phyloP scores from a whole-genome alignment of 2,797 vertebrate genomes.

The Pristis pectinata region DNA sequence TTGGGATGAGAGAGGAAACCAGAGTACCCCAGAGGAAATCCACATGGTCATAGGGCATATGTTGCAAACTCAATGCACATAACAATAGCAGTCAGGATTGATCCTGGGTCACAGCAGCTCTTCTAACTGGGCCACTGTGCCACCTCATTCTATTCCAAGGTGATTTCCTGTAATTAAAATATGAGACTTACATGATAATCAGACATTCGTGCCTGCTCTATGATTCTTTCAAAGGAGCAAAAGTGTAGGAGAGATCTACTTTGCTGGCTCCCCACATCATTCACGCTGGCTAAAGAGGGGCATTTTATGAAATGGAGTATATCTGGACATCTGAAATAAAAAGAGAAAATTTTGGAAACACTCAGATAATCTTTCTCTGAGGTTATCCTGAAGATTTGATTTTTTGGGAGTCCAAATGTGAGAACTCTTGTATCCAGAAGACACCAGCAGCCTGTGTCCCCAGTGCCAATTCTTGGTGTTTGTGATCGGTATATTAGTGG shows the following conservation, averaged over 20 bases:
- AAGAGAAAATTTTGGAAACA: too few species aligned
- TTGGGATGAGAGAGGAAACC: too few species aligned
- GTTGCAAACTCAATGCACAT: too few species aligned
- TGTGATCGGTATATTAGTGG: not conserved
- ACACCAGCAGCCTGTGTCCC: not conserved
- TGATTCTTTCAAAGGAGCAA: not conserved
- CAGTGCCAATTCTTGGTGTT: not conserved
- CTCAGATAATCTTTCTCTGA: too few species aligned
- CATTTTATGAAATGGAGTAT: too few species aligned
- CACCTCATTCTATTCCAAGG: not conserved
- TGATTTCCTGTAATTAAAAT: not conserved
- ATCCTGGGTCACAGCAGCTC: too few species aligned
- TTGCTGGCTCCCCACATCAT: not conserved
- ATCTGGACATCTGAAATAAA: too few species aligned
- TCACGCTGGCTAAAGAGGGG: not conserved
- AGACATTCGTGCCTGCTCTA: too few species aligned
- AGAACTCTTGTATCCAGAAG: not conserved
- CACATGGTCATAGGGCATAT: too few species aligned
- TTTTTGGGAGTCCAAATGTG: not conserved
- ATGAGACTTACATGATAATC: not conserved
- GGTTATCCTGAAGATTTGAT: not conserved
- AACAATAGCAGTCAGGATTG: too few species aligned
- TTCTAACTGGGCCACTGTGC: too few species aligned
- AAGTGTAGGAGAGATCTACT: not conserved
- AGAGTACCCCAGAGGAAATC: too few species aligned